Evolutionary conservation across 2,888 invertebrate genomes (phyloP).

Genomic region (Eilema sororculum): DNA sequence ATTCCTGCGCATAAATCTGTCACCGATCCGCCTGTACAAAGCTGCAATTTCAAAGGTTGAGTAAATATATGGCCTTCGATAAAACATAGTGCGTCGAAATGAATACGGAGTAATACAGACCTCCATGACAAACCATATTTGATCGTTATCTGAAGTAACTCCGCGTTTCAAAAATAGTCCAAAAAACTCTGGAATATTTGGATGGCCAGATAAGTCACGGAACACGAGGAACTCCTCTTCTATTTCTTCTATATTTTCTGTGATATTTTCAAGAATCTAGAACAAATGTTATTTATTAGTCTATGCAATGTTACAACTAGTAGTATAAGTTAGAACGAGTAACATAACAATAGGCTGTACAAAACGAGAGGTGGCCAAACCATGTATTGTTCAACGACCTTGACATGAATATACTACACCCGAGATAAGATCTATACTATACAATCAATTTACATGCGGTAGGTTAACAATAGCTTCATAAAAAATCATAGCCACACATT

Average conservation of each 20-base stretch:
- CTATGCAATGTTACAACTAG: conserved; percentile 43
- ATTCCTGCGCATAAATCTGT: conserved; percentile 92
- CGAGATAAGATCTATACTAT: conserved; percentile 75
- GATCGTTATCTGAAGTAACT: conserved; percentile 89
- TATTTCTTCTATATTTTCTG: conserved; percentile 93
- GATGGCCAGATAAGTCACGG: conserved; percentile 90
- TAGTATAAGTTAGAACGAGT: conserved; percentile 44
- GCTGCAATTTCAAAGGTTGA: conserved; percentile 77
- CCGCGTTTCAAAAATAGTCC: conserved; percentile 91
- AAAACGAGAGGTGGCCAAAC: conserved; percentile 64
- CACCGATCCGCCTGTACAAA: conserved; percentile 93
- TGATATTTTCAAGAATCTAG: conserved; percentile 91
- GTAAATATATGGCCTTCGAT: conserved; percentile 44
- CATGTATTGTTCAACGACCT: conserved; percentile 76
- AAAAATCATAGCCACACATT: conserved; percentile 56
- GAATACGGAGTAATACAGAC: conserved; percentile 71
- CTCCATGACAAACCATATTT: conserved; percentile 95
- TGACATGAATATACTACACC: conserved; percentile 74
- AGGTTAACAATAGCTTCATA: conserved; percentile 74
- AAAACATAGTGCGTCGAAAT: conserved; percentile 45
- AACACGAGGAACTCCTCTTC: conserved; percentile 93
- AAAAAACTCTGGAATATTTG: conserved; percentile 92
- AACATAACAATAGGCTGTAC: conserved; percentile 25
- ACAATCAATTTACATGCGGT: conserved; percentile 70
- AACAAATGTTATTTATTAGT: not conserved